phyloP scores from a whole-genome alignment of 2,888 invertebrate species.

The Byasa hedistus region DNA sequence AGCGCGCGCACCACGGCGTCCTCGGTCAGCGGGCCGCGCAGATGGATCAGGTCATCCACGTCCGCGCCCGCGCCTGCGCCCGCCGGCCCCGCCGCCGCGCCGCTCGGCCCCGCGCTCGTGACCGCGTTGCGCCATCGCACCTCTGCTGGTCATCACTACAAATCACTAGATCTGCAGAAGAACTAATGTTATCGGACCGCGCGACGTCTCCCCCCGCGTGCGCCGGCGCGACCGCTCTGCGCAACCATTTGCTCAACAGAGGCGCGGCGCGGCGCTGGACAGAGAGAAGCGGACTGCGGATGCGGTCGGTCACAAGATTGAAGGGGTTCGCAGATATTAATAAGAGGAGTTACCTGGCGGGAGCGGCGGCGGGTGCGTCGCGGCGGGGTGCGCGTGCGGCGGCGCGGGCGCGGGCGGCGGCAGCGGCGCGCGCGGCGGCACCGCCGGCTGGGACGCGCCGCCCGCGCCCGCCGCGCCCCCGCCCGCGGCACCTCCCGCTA shows the following conservation, averaged over 20 bases:
- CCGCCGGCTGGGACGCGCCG: constrained; percentile 34
- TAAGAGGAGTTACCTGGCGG: constrained; percentile 49
- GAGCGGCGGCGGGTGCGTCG: constrained; percentile 55
- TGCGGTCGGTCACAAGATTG: too few relatives aligned
- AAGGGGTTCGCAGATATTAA: too few relatives aligned
- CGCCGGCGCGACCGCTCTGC: too few relatives aligned
- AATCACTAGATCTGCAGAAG: too few relatives aligned
- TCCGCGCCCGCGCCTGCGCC: constrained; percentile 62
- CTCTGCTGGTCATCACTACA: too few relatives aligned
- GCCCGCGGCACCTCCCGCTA: constrained; percentile 29
- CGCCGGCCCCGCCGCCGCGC: constrained; percentile 39
- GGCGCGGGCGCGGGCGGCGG: constrained; percentile 47
- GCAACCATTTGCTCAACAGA: too few relatives aligned
- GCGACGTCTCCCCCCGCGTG: too few relatives aligned
- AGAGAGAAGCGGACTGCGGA: too few relatives aligned
- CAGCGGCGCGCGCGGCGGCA: constrained; percentile 41
- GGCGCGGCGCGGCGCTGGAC: too few relatives aligned
- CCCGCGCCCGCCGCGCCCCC: constrained; percentile 8
- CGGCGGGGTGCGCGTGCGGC: constrained; percentile 60
- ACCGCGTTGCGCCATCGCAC: constrained; percentile 48
- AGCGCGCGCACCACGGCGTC: constrained; percentile 95
- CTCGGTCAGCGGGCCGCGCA: constrained; percentile 95
- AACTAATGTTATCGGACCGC: too few relatives aligned
- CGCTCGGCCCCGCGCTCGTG: constrained; percentile 34
- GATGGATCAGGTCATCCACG: constrained; percentile 94